A percentile compares a stretch with the other conserved stretches of the same genome.
Conservation (phyloP, 2,113 vertebrate genomes). For the Paradoxurus hermaphroditus region DNA sequence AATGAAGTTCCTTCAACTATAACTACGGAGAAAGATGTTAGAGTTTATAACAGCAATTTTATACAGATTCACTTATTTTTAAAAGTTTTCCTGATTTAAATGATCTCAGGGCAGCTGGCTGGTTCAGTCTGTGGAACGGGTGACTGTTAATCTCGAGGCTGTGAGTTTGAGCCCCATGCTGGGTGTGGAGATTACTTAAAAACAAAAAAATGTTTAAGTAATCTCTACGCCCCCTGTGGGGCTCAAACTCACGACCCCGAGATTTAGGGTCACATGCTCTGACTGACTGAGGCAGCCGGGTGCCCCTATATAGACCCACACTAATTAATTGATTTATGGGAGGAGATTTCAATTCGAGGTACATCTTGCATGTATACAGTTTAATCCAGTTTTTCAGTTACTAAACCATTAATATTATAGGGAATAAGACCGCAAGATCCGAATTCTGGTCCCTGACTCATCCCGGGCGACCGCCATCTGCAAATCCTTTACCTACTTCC, state of each 20-base stretch:
- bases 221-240: too few relatives aligned
- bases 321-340: background rate
- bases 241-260: too few relatives aligned
- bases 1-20: background rate
- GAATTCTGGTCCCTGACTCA: background rate
- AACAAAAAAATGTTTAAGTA: too few relatives aligned
- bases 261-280: too few relatives aligned
- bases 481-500: background rate
- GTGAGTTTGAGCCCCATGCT: too few relatives aligned
- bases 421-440: background rate
- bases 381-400: background rate
- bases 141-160: too few relatives aligned
- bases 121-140: too few relatives aligned
- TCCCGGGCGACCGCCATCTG: background rate
- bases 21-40: background rate
- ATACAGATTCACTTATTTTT: background rate
- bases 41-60: background rate
- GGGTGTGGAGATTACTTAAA: too few relatives aligned
- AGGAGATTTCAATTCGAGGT: background rate
- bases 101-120: too few relatives aligned
- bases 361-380: background rate
- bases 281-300: too few relatives aligned
- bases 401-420: background rate
- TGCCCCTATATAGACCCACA: too few relatives aligned
- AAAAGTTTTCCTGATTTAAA: too few relatives aligned